Evolutionary conservation across 2,888 invertebrate species (phyloP), one percentile per base, ranked within the genome.

Genomic region (Limnephilus rhombicus): DNA sequence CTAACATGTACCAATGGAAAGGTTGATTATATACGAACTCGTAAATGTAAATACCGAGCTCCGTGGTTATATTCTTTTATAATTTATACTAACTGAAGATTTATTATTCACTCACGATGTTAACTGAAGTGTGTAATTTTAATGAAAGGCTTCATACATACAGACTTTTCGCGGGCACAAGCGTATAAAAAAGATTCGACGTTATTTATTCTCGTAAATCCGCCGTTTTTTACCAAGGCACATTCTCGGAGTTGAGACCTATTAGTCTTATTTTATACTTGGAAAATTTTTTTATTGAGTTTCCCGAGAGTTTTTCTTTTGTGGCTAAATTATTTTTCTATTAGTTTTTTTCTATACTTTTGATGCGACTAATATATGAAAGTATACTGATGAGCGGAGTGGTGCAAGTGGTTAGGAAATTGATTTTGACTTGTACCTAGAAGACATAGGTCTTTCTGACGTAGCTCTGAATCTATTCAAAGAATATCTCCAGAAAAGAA

Each of bases 101-200:
- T 85, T 85, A 85, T 41, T 85, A 41, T 85, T 85, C 85, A 18
- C 85, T 85, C 85, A 85, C 41, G 85, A 85, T 41, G 85, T 85
- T 85, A 85, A 29, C 85, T 85, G 85, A n/a, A 41, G 41, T 41
- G 85, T 85, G 85, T 85, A 85, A 85, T 85, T 85, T 85, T 85
- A 85, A 85, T 85, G 85, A 85, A 85, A 85, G 85, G n/a, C 37
- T 85, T 13, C 85, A 41, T 85, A 41, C n/a, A 45, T 41, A 18
- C 41, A 37, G 82, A 82, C 31, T 34, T 83, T 83, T 37, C n/a
- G 31, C 41, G 85, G 31, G 85, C 85, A 37, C 3, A 41, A 45
- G 41, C 41, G n/a, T 85, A 85, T 85, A 45, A 85, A 85, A 45
- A 41, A 41, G 41, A 85, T 85, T 41, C 85, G 41, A 41, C 41